phyloP scores from a whole-genome alignment of 2,888 invertebrate species.

The Scelioninae gen. 2 region DNA sequence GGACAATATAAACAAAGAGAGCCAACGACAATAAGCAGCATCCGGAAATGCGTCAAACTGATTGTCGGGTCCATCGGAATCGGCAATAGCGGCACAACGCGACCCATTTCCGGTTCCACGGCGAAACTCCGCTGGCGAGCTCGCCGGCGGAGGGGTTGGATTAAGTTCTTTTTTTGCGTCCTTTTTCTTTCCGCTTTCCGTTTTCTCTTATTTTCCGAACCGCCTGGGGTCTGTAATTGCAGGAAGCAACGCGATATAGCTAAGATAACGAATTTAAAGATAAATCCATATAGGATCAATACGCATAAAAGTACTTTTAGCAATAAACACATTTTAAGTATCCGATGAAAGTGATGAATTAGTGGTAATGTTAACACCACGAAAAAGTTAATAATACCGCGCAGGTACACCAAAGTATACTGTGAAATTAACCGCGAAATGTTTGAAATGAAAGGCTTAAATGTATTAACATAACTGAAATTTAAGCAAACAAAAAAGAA shows the following conservation, averaged over 20 bases:
- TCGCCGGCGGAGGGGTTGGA: slow-evolving; percentile 30
- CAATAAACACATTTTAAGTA: too few species aligned
- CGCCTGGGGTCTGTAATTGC: slow-evolving; percentile 61
- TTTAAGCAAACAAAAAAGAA: too few species aligned
- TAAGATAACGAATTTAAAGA: slow-evolving; percentile 24
- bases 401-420: too few species aligned
- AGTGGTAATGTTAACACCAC: too few species aligned
- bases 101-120: slow-evolving; percentile 62
- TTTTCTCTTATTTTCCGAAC: neutral
- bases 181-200: neutral
- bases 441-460: too few species aligned
- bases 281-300: too few species aligned
- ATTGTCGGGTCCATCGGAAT: slow-evolving; percentile 49
- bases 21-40: slow-evolving; percentile 38
- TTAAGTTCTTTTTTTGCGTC: neutral
- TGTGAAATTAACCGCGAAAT: too few species aligned
- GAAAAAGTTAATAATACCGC: too few species aligned
- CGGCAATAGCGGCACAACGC: slow-evolving; percentile 48
- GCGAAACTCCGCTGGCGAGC: slow-evolving; percentile 58
- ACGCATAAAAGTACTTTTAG: too few species aligned
- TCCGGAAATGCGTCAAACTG: slow-evolving; percentile 56
- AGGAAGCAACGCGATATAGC: slow-evolving; percentile 63
- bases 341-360: too few species aligned
- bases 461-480: too few species aligned
- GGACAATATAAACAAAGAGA: slow-evolving; percentile 50